phyloP scores from a whole-genome alignment of 2,113 vertebrate genomes.

The Tympanuchus pallidicinctus region DNA sequence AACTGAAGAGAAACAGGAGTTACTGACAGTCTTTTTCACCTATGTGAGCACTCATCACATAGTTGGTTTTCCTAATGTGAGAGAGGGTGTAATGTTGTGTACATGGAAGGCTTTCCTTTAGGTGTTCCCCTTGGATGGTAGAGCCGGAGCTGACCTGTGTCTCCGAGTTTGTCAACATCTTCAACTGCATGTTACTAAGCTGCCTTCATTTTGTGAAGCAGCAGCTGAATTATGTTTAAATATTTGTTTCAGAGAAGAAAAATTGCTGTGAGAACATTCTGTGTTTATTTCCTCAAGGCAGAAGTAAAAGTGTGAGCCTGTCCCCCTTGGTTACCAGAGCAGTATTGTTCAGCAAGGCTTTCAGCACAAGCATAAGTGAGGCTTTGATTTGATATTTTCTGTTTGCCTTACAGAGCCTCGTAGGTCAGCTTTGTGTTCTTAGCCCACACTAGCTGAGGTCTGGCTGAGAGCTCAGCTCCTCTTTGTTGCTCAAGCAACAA shows the following conservation, averaged over 20 bases:
- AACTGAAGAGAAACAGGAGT: background rate
- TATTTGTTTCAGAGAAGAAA: background rate
- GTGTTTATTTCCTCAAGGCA: background rate
- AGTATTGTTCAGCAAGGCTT: background rate
- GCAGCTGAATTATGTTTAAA: background rate
- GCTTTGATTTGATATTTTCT: background rate
- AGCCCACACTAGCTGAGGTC: background rate
- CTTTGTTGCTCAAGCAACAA: background rate
- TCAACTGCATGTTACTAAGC: background rate
- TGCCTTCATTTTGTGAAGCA: background rate
- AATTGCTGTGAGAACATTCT: background rate
- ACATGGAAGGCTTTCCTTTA: fast-evolving
- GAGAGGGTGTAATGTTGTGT: background rate
- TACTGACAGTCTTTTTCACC: background rate
- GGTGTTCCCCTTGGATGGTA: background rate
- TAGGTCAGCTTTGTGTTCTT: background rate
- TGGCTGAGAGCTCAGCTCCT: background rate
- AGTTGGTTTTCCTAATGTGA: background rate
- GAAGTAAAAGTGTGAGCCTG: background rate
- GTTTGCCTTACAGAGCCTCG: background rate
- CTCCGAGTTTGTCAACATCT: background rate
- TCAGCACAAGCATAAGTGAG: background rate
- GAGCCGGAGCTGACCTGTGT: background rate
- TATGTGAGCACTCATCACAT: fast-evolving
- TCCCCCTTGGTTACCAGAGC: background rate